Conservation (phyloP, 2,113 vertebrate species). For the Centrocercus urophasianus region DNA sequence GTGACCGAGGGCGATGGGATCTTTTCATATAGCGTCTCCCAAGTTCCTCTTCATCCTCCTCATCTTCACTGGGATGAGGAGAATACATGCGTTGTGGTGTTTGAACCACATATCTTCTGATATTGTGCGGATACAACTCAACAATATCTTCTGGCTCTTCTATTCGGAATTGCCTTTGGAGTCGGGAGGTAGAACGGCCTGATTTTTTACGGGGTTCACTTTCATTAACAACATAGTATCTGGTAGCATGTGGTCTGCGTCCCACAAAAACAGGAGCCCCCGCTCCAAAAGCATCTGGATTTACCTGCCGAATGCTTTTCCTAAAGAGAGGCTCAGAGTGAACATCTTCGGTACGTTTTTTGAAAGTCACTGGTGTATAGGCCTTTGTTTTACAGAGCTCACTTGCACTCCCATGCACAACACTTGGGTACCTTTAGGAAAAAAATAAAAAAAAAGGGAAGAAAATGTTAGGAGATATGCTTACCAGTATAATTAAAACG, state of each 20-base stretch:
- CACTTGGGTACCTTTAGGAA: slow-evolving; percentile 71
- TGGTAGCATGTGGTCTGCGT: slow-evolving; percentile 76
- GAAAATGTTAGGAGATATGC: neutral
- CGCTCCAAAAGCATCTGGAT: slow-evolving; percentile 61
- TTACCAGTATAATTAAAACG: neutral
- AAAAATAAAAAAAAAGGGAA: neutral
- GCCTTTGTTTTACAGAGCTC: slow-evolving; percentile 79
- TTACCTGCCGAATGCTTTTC: slow-evolving; percentile 76
- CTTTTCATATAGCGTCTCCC: slow-evolving; percentile 61
- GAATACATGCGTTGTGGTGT: slow-evolving; percentile 70
- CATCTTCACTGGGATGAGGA: slow-evolving; percentile 84
- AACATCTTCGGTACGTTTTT: slow-evolving; percentile 71
- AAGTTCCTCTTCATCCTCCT: slow-evolving; percentile 77
- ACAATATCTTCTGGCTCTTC: slow-evolving; percentile 79
- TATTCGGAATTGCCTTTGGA: slow-evolving; percentile 83
- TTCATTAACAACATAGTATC: slow-evolving; percentile 87
- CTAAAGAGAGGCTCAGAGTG: slow-evolving; percentile 87
- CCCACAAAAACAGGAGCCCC: slow-evolving; percentile 67
- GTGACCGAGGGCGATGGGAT: slow-evolving; percentile 76
- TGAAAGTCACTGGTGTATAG: slow-evolving; percentile 35
- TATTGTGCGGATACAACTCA: slow-evolving; percentile 82
- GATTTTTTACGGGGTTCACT: slow-evolving; percentile 80
- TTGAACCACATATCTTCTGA: slow-evolving; percentile 75
- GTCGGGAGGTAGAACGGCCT: slow-evolving; percentile 74
- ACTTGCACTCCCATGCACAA: slow-evolving; percentile 71